Base-by-base conservation (phyloP, 2,797 vertebrate species). In the Phrynocephalus guinanensis region DNA sequence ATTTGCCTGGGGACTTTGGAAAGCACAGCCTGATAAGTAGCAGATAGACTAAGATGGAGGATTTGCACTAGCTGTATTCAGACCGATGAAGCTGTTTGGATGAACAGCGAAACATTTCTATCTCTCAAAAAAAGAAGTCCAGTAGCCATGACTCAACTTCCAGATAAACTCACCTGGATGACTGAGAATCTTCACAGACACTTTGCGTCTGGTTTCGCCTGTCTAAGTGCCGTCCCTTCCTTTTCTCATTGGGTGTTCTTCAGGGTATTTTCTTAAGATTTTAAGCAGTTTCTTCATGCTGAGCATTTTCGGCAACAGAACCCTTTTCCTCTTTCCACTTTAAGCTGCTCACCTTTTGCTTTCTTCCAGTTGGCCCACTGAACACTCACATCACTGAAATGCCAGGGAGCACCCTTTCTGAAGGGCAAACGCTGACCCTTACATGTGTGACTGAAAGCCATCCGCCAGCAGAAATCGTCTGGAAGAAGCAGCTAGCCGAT, bases 361-460 rank as follows among this genome's bases (percentile, higher is more conserved):
- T 66, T 90, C 33, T 87, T 90, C 66, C 76, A 95, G 95, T 91
- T 93, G 95, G 94, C 28, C 95, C 94, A 28, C 87, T 86, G 86
- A 94, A 92, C 71, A 95, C 94, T 81, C 0, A 0, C 15, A 90
- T 94, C 87, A 83, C 48, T 76, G 73, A 66, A 44, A 92, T 86
- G 89, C 93, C 94, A 85, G 5, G 79, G 52, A 91, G 1, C 1
- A 89, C 0, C 0, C 0, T 9, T 66, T 84, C 86, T 85, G 81
- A 91, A 84, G 93, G 92, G 84, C 68, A 82, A 0, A 1, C 86
- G 86, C 30, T 95, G 52, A 87, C 80, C 5, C 94, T 95, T 80
- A 92, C 48, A 83, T 95, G 95, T 78, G 28, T 76, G 79, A 92
- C 93, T 89, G 90, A 94, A 73, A 93, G 94, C 90, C 93, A 92